These are phyloP conservation scores for Eledone cirrhosa DNA, from an alignment of 2,888 invertebrate species.

Conservation along the genomic window DNA sequence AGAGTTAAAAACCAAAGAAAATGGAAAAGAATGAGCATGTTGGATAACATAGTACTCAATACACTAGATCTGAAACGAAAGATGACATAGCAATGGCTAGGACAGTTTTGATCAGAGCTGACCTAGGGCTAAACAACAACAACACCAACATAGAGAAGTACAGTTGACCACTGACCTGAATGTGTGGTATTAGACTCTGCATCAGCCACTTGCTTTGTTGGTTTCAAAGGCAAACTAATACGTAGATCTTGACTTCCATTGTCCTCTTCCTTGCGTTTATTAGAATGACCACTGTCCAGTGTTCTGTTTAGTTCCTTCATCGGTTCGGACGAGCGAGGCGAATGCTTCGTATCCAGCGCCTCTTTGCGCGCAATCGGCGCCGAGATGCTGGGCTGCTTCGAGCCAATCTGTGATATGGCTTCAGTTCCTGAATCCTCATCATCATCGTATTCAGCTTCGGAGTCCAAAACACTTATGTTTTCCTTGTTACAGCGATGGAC, in stretches of 20 bases:
- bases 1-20: too few species aligned
- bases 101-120: too few species aligned
- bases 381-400: slow-evolving; percentile 51
- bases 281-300: slow-evolving; percentile 19
- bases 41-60: too few species aligned
- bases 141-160: too few species aligned
- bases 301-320: slow-evolving; percentile 30
- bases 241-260: slow-evolving; percentile 34
- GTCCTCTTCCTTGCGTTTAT: slow-evolving; percentile 31
- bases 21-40: too few species aligned
- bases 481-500: slow-evolving; percentile 83
- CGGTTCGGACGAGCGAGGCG: slow-evolving; percentile 41
- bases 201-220: slow-evolving; percentile 51
- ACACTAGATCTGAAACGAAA: too few species aligned
- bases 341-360: slow-evolving; percentile 41
- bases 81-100: too few species aligned
- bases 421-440: slow-evolving; percentile 69
- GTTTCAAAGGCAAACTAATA: slow-evolving; percentile 45
- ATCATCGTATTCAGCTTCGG: slow-evolving; percentile 74
- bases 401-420: slow-evolving; percentile 40
- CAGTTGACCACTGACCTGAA: slow-evolving; percentile 48
- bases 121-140: too few species aligned
- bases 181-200: slow-evolving; percentile 59
- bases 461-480: slow-evolving; percentile 50
- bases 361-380: slow-evolving; percentile 53